Conservation (phyloP, 2,113 vertebrate species). For the Bothrops jararaca region DNA sequence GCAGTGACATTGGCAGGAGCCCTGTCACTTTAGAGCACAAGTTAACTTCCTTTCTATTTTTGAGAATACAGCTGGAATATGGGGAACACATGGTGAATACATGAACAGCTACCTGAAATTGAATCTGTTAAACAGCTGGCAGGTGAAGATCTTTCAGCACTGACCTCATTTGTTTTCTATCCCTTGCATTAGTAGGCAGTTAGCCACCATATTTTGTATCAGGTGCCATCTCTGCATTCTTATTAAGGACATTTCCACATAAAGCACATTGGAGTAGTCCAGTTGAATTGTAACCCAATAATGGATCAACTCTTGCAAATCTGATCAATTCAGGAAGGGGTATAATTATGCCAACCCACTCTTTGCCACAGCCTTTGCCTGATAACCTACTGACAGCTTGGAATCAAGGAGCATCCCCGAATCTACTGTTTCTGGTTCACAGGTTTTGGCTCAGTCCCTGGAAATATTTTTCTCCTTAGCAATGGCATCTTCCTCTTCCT, state of each 20-base stretch:
- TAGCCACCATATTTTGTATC: background rate
- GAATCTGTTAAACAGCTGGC: background rate
- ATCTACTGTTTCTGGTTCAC: background rate
- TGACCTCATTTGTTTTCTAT: background rate
- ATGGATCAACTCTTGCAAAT: background rate
- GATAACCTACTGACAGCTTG: background rate
- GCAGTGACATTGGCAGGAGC: background rate
- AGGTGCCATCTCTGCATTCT: background rate
- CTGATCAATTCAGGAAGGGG: background rate
- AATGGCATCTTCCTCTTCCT: background rate
- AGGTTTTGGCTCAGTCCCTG: background rate
- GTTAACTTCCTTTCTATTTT: background rate
- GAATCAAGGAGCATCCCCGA: background rate
- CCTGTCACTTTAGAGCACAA: background rate
- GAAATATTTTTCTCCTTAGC: background rate
- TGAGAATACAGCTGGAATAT: background rate
- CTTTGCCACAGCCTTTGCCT: background rate
- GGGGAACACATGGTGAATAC: background rate
- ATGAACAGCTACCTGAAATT: background rate
- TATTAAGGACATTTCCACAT: background rate
- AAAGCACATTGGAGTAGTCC: background rate
- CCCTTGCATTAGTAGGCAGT: background rate
- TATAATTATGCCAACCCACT: background rate
- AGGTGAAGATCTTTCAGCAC: background rate
- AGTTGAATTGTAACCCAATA: background rate